These are phyloP conservation scores for Drosophila lini DNA, from an alignment of 1,140 invertebrate genomes.

Conservation along the genomic window DNA sequence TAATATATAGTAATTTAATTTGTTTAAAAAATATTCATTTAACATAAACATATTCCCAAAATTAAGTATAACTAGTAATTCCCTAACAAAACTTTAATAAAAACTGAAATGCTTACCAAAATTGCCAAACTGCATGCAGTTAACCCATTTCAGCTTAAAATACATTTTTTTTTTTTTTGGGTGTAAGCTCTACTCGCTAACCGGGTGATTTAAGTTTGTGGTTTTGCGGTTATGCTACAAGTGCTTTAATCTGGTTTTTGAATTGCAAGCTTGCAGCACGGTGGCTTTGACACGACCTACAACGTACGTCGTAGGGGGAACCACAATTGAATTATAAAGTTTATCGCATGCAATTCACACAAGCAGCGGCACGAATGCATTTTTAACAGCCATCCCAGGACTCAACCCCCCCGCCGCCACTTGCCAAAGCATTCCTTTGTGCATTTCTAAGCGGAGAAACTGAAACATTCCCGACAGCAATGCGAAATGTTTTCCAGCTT, in stretches of 20 bases:
- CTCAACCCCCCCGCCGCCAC: slow-evolving; percentile 1
- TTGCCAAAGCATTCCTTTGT: slow-evolving; percentile 59
- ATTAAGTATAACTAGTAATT: background rate
- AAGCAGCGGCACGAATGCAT: slow-evolving; percentile 56
- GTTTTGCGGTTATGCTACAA: slow-evolving; percentile 41
- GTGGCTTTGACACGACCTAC: slow-evolving; percentile 50
- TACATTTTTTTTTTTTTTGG: background rate
- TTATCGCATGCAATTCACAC: slow-evolving; percentile 60
- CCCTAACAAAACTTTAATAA: background rate
- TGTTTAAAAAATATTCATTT: background rate
- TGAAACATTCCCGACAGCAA: slow-evolving; percentile 44
- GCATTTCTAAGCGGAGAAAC: slow-evolving; percentile 52
- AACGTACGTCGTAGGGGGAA: slow-evolving; percentile 19
- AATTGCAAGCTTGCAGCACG: slow-evolving; percentile 17
- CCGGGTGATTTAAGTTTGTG: slow-evolving; percentile 28
- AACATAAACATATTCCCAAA: too few relatives aligned
- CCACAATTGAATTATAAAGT: slow-evolving; percentile 75
- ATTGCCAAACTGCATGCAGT: background rate
- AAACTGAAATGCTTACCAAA: background rate
- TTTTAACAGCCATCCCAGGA: slow-evolving; percentile 46
- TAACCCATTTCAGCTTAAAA: background rate
- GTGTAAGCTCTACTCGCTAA: slow-evolving; percentile 1
- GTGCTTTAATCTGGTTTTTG: slow-evolving; percentile 31
- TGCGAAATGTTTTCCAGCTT: slow-evolving; percentile 36
- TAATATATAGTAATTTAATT: too few relatives aligned